Evolutionary conservation across 1,140 invertebrate genomes (phyloP), one percentile per base, ranked within the genome.

Genomic region (Andrena cerasifolii): DNA sequence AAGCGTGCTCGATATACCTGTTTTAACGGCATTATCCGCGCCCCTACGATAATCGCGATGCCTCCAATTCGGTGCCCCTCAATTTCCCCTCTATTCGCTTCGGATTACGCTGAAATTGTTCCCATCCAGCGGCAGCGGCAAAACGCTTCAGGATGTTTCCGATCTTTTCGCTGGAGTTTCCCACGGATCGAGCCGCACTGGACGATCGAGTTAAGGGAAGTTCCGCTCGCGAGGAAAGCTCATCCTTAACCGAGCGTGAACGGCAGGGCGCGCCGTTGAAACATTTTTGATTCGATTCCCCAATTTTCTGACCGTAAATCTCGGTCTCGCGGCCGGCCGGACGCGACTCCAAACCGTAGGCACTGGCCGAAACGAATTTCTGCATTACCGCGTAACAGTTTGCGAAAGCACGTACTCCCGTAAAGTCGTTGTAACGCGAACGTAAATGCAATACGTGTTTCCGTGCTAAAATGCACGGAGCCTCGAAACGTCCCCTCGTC

Each of bases 391-490:
- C 43, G 49, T 51, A 49, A 62, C 73, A 4, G 68, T 80, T 79
- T 53, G 49, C 56, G 54, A 73, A 63, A 28, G 61, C 77, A 72
- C 77, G 77, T 83, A 84, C 67, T 76, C 76, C 61, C 82, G 54
- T 80, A 83, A 83, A 84, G 83, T 80, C 66, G 62, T 83, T 83
- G 83, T 80, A 83, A 80, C 62, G 67, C 49, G 54, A 31, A 80
- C 78, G 62, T 80, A 84, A 84, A 84, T 84, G 66, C 77, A 71
- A 84, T 83, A 84, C 71, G 77, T 80, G 80, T 79, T 83, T 70
- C 59, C 81, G 66, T 28, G 71, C 47, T 66, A 79, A 79, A 82
- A 83, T 83, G 80, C 76, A 79, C 31, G 66, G 45, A 4, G 45
- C 33, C 36, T 33, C 33, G 53, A 62, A 61, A 31, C 62, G 53